Base-by-base conservation (phyloP, 35 echinoderm and acorn worm genomes). In the Stichopus chloronotus region DNA sequence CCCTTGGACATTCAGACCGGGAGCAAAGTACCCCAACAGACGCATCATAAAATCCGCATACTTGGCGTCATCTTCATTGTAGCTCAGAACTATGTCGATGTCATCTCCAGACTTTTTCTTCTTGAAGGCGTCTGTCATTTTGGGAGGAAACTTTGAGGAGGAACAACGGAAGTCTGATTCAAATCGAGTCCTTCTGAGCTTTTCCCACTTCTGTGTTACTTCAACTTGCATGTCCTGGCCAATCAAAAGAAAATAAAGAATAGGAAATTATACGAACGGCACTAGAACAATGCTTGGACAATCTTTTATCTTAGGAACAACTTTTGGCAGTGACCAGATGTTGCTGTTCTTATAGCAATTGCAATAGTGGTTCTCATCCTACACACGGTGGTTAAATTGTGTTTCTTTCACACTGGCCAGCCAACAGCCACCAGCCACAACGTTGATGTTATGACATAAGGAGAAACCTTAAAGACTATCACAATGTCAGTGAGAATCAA, bases 21-120 rank as follows among this genome's bases (percentile, higher is more conserved):
- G 96, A 52, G 91, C 93, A 74, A 23, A 87, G 20, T 59, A 55
- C 59, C 78, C 25, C 84, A 97, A 52, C 52, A 97, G 57, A 12
- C 19, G 56, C n/a, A 81, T 58, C 17, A 95, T 84, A 23, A 92
- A 94, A 5, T 83, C 24, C 2, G 96, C 96, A 91, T 93, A 97
- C 59, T 93, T 95, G 11, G 65, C 21, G 22, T 97, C 96, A 10
- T 93, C 52, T 25, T 92, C 19, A 9, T 79, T 61, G 65, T 81
- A 97, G 55, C 93, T 95, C 72, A 97, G 57, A 53, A 94, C 89
- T 4, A 97, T 79, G 25, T 97, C 93, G 52, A 16, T 87, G 7
- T 53, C 43, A 55, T 52, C 16, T 9, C 53, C 9, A 20, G 17
- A 20, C 79, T 53, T 91, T 8, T 79, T 52, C n/a, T 79, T 58